Percentiles rank a stretch among this genome's conserved stretches.
Evolutionary conservation across 2,797 vertebrate genomes (phyloP).

Genomic region (Microchirus variegatus): DNA sequence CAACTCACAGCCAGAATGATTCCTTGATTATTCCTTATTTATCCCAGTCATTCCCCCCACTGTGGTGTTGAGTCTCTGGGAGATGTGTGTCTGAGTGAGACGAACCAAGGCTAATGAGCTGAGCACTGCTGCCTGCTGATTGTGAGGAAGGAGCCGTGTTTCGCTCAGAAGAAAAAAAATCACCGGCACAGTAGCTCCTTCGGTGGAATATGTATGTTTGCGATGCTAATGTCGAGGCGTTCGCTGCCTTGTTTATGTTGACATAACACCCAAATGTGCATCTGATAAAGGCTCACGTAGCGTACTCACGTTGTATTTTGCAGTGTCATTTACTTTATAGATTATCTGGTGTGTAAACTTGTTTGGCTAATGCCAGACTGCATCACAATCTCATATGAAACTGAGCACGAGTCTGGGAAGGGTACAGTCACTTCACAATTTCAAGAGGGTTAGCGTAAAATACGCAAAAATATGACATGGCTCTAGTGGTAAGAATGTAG

Average conservation of each 20-base stretch:
- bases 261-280: not conserved
- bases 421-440: too few species aligned
- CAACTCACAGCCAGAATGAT: slow-evolving; percentile 67
- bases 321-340: too few species aligned
- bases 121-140: slow-evolving; percentile 55
- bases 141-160: slow-evolving; percentile 28
- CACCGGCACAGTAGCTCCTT: slow-evolving; percentile 20
- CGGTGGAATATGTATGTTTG: slow-evolving; percentile 7
- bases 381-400: too few species aligned
- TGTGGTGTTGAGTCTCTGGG: slow-evolving; percentile 57
- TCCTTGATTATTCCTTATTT: slow-evolving; percentile 76
- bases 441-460: too few species aligned
- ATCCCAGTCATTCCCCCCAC: slow-evolving; percentile 69
- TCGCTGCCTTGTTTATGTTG: slow-evolving; percentile 6
- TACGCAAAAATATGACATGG: too few species aligned
- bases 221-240: slow-evolving; percentile 20
- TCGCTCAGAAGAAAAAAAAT: slow-evolving; percentile 21
- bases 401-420: too few species aligned
- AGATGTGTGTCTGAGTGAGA: slow-evolving; percentile 59
- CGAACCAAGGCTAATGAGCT: slow-evolving; percentile 67
- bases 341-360: too few species aligned
- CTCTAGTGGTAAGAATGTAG: too few species aligned
- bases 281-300: not conserved
- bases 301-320: too few species aligned
- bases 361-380: too few species aligned